Percentiles rank a stretch among this genome's conserved stretches.
Conservation (phyloP, 2,113 vertebrate species). For the Petrocephalus zakoni region DNA sequence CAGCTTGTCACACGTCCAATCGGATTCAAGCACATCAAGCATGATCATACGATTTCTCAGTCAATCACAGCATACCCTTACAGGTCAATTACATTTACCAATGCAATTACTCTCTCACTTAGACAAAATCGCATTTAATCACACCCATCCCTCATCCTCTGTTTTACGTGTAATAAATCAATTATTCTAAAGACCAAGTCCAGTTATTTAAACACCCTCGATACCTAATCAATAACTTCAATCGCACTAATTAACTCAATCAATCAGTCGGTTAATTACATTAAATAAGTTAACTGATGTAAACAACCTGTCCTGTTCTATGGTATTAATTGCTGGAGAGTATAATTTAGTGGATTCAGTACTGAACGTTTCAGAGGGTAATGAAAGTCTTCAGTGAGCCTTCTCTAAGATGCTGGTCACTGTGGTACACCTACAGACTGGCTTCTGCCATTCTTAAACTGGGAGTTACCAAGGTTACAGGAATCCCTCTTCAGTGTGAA, state of each 20-base stretch:
- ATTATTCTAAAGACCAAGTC: not conserved
- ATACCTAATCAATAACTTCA: conserved; percentile 3
- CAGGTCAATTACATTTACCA: not conserved
- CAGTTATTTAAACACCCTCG: not conserved
- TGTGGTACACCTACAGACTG: not conserved
- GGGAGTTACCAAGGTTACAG: not conserved
- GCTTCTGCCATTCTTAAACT: not conserved
- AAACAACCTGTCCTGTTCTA: not conserved
- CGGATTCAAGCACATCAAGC: not conserved
- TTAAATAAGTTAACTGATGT: not conserved
- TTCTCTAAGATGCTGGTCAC: not conserved
- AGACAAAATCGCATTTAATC: not conserved
- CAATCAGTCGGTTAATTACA: conserved; percentile 11
- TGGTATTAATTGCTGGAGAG: not conserved
- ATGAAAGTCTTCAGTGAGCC: not conserved
- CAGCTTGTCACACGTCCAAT: not conserved
- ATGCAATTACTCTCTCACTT: not conserved
- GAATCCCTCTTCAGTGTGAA: not conserved
- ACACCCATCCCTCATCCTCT: not conserved
- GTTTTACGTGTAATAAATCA: not conserved
- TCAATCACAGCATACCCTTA: not conserved
- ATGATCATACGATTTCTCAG: not conserved
- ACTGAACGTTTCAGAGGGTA: not conserved
- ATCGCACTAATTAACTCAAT: not conserved
- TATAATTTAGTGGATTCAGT: not conserved